phyloP scores from a whole-genome alignment of 2,888 invertebrate genomes.

The Dolichomitus sp. region DNA sequence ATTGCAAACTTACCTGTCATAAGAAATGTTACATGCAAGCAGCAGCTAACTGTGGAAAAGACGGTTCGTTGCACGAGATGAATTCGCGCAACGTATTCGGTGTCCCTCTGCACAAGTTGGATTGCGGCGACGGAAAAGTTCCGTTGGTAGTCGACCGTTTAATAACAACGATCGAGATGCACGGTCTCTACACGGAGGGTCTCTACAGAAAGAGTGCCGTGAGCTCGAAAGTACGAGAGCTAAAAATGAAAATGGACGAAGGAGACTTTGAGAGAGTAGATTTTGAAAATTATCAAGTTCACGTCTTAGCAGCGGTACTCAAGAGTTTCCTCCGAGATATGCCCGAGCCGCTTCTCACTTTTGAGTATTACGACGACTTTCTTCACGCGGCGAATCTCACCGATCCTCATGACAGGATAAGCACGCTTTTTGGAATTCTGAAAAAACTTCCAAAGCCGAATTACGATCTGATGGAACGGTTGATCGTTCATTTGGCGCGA shows the following conservation, averaged over 20 bases:
- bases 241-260: conserved; percentile 92
- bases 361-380: conserved; percentile 98
- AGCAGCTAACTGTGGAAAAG: conserved; percentile 88
- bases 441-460: conserved; percentile 96
- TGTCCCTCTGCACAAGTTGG: conserved; percentile 91
- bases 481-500: conserved; percentile 97
- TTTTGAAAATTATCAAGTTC: conserved; percentile 94
- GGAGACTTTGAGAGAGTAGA: conserved; percentile 90
- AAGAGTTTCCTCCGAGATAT: conserved; percentile 97
- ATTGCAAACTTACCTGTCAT: conserved; percentile 97
- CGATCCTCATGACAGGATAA: conserved; percentile 93
- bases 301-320: conserved; percentile 95
- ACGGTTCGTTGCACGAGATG: conserved; percentile 84
- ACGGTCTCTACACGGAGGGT: conserved; percentile 97
- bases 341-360: conserved; percentile 97
- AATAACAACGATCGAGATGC: conserved; percentile 96
- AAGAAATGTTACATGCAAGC: conserved; percentile 96
- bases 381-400: conserved; percentile 95
- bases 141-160: conserved; percentile 96
- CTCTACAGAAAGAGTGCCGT: conserved; percentile 97
- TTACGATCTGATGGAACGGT: conserved; percentile 95
- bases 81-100: conserved; percentile 92
- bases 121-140: conserved; percentile 92
- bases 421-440: conserved; percentile 94
- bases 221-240: conserved; percentile 93